phyloP scores from a whole-genome alignment of 2,797 vertebrate species.

The Odontamblyopus lacepedii region DNA sequence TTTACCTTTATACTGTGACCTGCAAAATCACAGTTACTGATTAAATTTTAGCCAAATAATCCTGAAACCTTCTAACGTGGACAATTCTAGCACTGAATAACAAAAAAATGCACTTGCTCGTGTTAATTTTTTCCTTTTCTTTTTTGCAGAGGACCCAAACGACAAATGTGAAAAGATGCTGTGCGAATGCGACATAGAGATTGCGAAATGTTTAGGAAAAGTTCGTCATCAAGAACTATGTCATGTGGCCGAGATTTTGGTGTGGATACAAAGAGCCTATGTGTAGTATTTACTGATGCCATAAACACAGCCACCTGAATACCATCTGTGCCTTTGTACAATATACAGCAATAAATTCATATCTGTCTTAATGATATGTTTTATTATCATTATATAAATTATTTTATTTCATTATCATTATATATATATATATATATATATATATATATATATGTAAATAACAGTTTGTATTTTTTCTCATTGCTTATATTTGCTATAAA shows the following conservation, averaged over 20 bases:
- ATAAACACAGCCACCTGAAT: slow-evolving; percentile 11
- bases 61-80: no score
- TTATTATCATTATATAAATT: neutral
- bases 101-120: neutral
- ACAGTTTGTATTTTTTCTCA: neutral
- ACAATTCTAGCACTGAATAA: neutral
- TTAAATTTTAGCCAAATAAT: no score
- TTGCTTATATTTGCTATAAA: neutral
- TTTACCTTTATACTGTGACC: no score
- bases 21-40: no score
- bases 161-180: slow-evolving; percentile 85
- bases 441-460: no score
- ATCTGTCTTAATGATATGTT: neutral
- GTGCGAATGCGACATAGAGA: slow-evolving; percentile 87
- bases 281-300: slow-evolving; percentile 78
- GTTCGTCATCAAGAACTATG: slow-evolving; percentile 78
- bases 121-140: slow-evolving; percentile 14
- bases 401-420: no score
- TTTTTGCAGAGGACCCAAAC: slow-evolving; percentile 80
- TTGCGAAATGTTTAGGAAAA: slow-evolving; percentile 83
- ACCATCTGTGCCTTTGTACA: slow-evolving; percentile 24
- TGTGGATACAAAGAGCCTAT: slow-evolving; percentile 79
- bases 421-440: no score
- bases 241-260: slow-evolving; percentile 82
- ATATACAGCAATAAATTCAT: neutral